Conservation (phyloP, 1,140 invertebrate species). For the Dendrolimus kikuchii region DNA sequence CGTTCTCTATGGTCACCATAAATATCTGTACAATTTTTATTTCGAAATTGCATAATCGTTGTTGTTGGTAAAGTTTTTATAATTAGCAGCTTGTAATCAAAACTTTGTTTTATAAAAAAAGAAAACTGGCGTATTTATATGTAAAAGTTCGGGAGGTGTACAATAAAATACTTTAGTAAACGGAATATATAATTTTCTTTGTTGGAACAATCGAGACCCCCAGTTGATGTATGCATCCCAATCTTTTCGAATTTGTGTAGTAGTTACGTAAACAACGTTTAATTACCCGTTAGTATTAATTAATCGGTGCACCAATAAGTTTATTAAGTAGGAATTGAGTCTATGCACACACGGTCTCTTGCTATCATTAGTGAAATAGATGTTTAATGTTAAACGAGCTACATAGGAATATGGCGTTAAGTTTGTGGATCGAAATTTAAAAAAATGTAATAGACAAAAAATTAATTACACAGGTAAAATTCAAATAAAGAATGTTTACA, state of each 20-base stretch:
- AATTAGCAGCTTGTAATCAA: conserved; percentile 65
- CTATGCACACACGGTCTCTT: conserved; percentile 29
- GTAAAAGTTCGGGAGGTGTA: conserved; percentile 57
- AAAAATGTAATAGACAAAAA: too few relatives aligned
- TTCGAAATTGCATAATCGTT: conserved; percentile 64
- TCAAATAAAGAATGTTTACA: too few relatives aligned
- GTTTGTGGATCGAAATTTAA: too few relatives aligned
- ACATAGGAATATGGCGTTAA: conserved; percentile 1
- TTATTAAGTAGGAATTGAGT: conserved; percentile 32
- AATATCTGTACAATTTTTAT: conserved; percentile 34
- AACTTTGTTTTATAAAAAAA: conserved; percentile 48
- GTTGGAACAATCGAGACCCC: conserved; percentile 3
- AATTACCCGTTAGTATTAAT: conserved; percentile 32
- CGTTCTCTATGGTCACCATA: too few relatives aligned
- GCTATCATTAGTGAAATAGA: conserved; percentile 9
- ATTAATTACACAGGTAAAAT: too few relatives aligned
- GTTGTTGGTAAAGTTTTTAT: conserved; percentile 65
- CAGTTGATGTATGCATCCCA: neutral
- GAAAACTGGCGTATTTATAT: conserved; percentile 45
- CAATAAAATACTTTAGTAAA: conserved; percentile 66
- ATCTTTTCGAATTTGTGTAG: conserved; percentile 17
- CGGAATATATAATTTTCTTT: conserved; percentile 35
- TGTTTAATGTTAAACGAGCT: conserved; percentile 22
- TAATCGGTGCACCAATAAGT: conserved; percentile 38
- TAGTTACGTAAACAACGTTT: conserved; percentile 19